phyloP scores from a whole-genome alignment of 2,797 vertebrate genomes.

The Peromyscus nudipes region DNA sequence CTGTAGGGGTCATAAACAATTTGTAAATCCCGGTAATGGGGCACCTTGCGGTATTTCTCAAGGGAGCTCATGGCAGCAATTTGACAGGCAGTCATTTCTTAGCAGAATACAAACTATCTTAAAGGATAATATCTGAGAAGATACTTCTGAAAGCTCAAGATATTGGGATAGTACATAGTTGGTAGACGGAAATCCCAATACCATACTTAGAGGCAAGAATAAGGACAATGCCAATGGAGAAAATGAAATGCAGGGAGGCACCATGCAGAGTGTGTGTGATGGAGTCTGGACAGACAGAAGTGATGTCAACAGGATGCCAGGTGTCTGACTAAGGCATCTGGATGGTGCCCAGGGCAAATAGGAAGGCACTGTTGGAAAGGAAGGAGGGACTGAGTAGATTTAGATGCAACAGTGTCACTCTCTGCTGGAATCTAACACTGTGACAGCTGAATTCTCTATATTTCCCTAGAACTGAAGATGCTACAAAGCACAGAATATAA shows the following conservation, averaged over 20 bases:
- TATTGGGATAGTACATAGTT: background rate
- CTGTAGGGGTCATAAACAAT: no score
- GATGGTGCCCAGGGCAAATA: background rate
- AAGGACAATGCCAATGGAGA: background rate
- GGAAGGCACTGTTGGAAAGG: background rate
- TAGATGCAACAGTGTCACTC: no score
- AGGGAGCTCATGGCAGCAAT: no score
- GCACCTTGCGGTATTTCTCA: no score
- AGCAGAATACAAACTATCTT: no score
- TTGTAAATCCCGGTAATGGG: no score
- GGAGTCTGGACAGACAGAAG: background rate
- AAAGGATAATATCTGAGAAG: no score
- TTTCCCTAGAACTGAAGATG: background rate
- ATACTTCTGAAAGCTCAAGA: no score
- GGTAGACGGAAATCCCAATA: background rate
- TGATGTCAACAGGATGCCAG: no score
- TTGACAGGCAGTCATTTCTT: no score
- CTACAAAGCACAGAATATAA: background rate
- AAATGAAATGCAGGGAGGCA: background rate
- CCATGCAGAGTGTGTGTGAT: background rate
- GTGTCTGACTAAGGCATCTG: background rate
- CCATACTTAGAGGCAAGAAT: background rate
- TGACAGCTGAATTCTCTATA: background rate
- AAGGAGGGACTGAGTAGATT: background rate
- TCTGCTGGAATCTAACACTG: background rate